Evolutionary conservation across 2,888 invertebrate genomes (phyloP).

Genomic region (Drosophila flavopinicola): DNA sequence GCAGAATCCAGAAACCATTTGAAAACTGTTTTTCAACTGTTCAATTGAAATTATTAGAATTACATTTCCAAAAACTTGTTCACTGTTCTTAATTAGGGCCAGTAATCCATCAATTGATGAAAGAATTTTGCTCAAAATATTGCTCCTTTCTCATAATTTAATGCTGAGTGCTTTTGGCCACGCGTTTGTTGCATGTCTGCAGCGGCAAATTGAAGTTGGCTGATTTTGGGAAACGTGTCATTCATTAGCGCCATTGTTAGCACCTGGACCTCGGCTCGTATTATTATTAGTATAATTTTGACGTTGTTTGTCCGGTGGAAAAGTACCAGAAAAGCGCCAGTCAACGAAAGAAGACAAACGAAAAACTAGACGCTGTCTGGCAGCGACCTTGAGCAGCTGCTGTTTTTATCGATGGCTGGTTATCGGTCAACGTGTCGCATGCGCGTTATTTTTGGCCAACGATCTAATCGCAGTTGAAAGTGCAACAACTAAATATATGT

Average conservation of each 20-base stretch:
- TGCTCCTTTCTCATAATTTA: neutral
- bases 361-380: conserved; percentile 3
- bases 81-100: too few relatives aligned
- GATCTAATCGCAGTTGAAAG: conserved; percentile 31
- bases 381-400: conserved; percentile 47
- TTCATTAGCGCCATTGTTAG: conserved; percentile 71
- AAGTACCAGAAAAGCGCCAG: conserved; percentile 41
- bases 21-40: neutral
- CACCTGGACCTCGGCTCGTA: conserved; percentile 51
- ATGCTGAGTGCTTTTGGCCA: conserved; percentile 40
- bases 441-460: conserved; percentile 21
- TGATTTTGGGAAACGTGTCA: conserved; percentile 62
- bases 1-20: neutral
- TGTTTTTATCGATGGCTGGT: conserved; percentile 16
- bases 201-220: conserved; percentile 25
- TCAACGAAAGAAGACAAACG: neutral
- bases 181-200: conserved; percentile 68
- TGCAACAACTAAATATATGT: conserved; percentile 1
- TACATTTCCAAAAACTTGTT: too few relatives aligned
- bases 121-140: too few relatives aligned
- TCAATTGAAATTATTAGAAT: neutral
- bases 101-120: too few relatives aligned
- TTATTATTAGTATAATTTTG: conserved; percentile 6
- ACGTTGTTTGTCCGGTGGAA: conserved; percentile 55
- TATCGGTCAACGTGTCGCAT: conserved; percentile 68